A percentile compares a stretch with the other conserved stretches of the same genome.
Conservation (phyloP, 2,113 vertebrate genomes). For the Amazona vittata region DNA sequence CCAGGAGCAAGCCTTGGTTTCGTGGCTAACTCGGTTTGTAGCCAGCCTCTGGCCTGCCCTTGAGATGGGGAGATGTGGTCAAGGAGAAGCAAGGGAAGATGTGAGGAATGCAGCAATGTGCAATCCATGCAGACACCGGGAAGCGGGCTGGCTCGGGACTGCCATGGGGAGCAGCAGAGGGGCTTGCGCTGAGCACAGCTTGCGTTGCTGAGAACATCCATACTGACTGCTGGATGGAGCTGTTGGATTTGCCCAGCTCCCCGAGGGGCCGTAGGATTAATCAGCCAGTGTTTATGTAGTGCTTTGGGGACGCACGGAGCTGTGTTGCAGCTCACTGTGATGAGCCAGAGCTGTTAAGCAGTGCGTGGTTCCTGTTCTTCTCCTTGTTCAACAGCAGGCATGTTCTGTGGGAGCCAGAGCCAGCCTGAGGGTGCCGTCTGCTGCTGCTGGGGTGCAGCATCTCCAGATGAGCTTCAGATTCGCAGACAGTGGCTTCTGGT, state of each 20-base stretch:
- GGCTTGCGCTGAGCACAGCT: neutral
- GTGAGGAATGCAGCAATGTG: neutral
- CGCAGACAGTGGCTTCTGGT: neutral
- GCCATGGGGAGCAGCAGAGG: neutral
- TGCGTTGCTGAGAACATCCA: fast-evolving
- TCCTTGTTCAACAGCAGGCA: neutral
- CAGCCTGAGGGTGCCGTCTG: neutral
- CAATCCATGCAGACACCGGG: neutral
- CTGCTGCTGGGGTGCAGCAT: neutral
- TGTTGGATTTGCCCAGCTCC: neutral
- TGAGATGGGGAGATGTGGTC: neutral
- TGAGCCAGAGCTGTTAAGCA: neutral
- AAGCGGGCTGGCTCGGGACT: neutral
- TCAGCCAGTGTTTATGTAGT: neutral
- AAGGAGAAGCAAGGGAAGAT: neutral
- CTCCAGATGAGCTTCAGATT: neutral
- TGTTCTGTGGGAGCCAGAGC: neutral
- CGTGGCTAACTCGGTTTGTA: neutral
- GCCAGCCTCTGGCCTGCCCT: neutral
- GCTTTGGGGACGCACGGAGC: neutral
- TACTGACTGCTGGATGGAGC: neutral
- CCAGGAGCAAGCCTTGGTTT: neutral
- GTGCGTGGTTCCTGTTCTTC: neutral
- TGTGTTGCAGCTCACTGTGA: neutral
- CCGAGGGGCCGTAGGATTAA: neutral